Percentiles rank a stretch among this genome's conserved stretches.
These are phyloP conservation scores for Pteromalus puparum DNA, from an alignment of 1,140 invertebrate genomes.

Conservation along the genomic window DNA sequence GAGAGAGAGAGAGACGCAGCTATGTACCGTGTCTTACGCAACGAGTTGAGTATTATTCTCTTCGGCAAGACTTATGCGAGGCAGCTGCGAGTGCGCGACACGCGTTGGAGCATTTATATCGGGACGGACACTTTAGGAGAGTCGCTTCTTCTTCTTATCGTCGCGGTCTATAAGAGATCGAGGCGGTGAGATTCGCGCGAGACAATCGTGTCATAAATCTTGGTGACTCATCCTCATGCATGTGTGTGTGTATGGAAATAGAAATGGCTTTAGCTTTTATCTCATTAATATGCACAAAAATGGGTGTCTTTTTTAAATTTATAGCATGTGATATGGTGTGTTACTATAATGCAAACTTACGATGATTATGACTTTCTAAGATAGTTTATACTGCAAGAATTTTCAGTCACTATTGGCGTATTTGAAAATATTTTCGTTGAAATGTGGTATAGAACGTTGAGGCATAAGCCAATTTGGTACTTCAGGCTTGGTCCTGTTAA, in stretches of 20 bases:
- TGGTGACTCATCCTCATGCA: conserved; percentile 44
- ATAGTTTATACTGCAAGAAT: too few species aligned
- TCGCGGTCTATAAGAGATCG: conserved; percentile 44
- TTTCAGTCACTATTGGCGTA: too few species aligned
- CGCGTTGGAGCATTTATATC: conserved; percentile 61
- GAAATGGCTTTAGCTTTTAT: conserved; percentile 51
- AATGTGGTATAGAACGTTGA: too few species aligned
- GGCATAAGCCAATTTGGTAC: too few species aligned
- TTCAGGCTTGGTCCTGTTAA: too few species aligned
- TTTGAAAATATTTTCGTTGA: too few species aligned
- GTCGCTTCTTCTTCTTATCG: conserved; percentile 51
- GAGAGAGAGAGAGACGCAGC: too few species aligned
- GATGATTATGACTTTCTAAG: too few species aligned
- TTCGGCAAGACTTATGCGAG: conserved; percentile 68
- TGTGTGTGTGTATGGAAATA: conserved; percentile 48
- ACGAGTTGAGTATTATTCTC: conserved; percentile 67
- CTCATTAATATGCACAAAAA: neutral
- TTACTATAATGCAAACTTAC: too few species aligned
- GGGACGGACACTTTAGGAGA: conserved; percentile 53
- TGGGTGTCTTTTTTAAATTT: too few species aligned
- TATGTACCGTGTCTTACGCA: conserved; percentile 63
- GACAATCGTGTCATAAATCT: conserved; percentile 38
- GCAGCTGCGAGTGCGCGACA: conserved; percentile 64
- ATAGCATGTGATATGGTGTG: too few species aligned
- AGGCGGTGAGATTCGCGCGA: neutral